These are phyloP conservation scores for Exaiptasia diaphana DNA, from an alignment of 64 coral and sea anemone genomes.

Conservation along the genomic window DNA sequence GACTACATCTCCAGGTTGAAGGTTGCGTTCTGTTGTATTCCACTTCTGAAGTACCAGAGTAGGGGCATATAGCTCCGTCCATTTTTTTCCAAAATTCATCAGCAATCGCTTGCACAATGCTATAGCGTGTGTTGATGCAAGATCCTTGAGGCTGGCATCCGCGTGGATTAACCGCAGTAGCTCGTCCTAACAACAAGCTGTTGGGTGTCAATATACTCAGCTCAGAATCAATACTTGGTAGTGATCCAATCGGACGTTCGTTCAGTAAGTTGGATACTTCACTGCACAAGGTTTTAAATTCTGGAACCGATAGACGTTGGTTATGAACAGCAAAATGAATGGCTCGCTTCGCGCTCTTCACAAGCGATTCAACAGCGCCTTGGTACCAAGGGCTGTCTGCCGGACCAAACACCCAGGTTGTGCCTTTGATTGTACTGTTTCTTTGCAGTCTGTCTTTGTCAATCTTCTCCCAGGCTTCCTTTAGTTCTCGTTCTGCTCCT, in stretches of 20 bases:
- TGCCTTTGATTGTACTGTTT: conserved; percentile 40
- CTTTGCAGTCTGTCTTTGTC: conserved; percentile 15
- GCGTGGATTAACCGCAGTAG: conserved; percentile 51
- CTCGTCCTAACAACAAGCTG: conserved; percentile 35
- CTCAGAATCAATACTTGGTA: conserved; percentile 46
- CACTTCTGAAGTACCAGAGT: conserved; percentile 58
- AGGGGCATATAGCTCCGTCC: conserved; percentile 66
- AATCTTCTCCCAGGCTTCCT: conserved; percentile 57
- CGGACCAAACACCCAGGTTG: conserved; percentile 61
- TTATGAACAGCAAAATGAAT: conserved; percentile 78
- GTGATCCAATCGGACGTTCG: conserved; percentile 56
- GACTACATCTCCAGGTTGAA: conserved; percentile 64
- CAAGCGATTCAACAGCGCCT: conserved; percentile 68
- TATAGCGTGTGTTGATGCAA: not conserved
- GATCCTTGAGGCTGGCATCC: conserved; percentile 63
- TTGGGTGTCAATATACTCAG: conserved; percentile 66
- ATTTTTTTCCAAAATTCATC: conserved; percentile 58
- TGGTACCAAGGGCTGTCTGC: conserved; percentile 76
- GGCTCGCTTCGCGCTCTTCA: conserved; percentile 52
- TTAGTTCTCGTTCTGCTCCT: conserved; percentile 50
- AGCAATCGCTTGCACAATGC: conserved; percentile 47
- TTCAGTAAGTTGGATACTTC: conserved; percentile 67
- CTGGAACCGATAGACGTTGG: conserved; percentile 53
- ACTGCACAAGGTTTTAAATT: conserved; percentile 57
- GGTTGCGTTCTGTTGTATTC: conserved; percentile 31